These are phyloP conservation scores for Phaethornis superciliosus DNA, from an alignment of 2,113 vertebrate genomes.

Conservation along the genomic window DNA sequence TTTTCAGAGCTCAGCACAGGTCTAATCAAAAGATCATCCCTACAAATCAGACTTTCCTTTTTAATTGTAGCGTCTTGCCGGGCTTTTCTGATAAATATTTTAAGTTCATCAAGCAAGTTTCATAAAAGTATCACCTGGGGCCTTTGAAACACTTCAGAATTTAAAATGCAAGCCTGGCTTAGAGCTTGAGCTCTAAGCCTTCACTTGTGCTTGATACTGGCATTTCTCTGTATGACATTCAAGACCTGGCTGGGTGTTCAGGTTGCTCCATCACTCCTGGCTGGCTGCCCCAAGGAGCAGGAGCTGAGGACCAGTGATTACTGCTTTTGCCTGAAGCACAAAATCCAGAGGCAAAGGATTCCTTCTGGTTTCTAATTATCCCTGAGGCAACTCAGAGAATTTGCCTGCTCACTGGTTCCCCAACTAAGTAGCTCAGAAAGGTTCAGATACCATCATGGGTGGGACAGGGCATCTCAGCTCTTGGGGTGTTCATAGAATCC, in stretches of 20 bases:
- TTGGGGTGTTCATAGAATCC: fast-evolving
- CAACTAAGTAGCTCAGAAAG: neutral
- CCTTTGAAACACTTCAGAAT: neutral
- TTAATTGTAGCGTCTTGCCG: neutral
- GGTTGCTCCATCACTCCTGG: neutral
- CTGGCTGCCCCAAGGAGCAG: neutral
- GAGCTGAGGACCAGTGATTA: neutral
- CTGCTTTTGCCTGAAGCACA: neutral
- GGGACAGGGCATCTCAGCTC: fast-evolving
- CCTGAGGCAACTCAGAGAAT: neutral
- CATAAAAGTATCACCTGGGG: neutral
- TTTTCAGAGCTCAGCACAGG: neutral
- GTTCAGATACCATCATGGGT: fast-evolving
- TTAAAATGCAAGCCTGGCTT: neutral
- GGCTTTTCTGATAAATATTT: slow-evolving; percentile 33
- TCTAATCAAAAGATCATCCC: neutral
- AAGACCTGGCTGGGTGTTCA: neutral
- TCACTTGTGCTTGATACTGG: neutral
- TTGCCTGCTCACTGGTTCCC: neutral
- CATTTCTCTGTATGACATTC: neutral
- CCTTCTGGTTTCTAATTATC: neutral
- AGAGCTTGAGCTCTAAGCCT: neutral
- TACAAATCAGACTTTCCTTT: neutral
- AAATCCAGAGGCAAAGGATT: neutral
- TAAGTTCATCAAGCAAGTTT: slow-evolving; percentile 16